Conservation (phyloP, 2,797 vertebrate species). For the Protonibea diacanthus region DNA sequence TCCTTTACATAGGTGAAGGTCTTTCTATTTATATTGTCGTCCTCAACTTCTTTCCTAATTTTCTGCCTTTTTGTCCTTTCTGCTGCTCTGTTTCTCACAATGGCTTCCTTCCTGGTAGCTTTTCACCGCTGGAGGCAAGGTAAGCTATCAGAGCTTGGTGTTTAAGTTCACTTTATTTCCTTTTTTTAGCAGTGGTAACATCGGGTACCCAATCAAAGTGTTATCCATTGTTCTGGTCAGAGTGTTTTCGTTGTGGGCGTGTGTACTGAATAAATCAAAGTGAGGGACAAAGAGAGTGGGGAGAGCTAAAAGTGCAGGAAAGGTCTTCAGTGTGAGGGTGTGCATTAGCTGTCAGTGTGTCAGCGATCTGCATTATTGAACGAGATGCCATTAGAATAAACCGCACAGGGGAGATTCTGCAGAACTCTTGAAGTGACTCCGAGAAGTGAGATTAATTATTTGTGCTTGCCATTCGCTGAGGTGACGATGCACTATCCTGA, state of each 20-base stretch:
- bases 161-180: background rate
- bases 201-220: background rate
- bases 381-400: conserved; percentile 50
- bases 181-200: background rate
- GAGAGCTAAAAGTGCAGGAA: conserved; percentile 27
- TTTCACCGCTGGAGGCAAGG: conserved; percentile 84
- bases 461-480: conserved; percentile 5
- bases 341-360: conserved; percentile 52
- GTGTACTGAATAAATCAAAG: conserved; percentile 36
- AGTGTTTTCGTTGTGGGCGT: background rate
- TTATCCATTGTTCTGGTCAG: conserved; percentile 18
- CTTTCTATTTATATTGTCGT: background rate
- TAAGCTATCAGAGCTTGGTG: conserved; percentile 64
- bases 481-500: conserved; percentile 15
- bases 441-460: conserved; percentile 43
- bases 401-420: conserved; percentile 13
- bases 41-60: conserved; percentile 34
- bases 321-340: conserved; percentile 28
- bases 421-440: conserved; percentile 13
- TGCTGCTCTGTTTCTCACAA: conserved; percentile 56
- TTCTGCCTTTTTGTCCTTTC: conserved; percentile 51
- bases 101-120: conserved; percentile 76
- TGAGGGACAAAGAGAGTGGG: background rate
- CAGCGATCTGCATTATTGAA: conserved; percentile 67
- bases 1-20: background rate